These are phyloP conservation scores for Eurytoma adleriae DNA, from an alignment of 2,888 invertebrate genomes.

Conservation along the genomic window DNA sequence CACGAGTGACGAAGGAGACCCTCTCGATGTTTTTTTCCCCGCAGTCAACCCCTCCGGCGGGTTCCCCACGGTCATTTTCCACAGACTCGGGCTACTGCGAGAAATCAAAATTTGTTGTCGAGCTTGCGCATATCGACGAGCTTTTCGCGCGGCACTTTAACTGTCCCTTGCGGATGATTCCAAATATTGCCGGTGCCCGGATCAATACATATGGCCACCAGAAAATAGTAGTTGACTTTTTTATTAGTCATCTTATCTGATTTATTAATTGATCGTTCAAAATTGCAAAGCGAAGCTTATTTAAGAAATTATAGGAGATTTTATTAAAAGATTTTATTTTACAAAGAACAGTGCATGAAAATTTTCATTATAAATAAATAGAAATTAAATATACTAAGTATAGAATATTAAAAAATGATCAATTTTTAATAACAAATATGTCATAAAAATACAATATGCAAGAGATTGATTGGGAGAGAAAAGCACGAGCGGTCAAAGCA, in stretches of 20 bases:
- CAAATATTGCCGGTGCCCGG: background rate
- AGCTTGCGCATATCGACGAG: background rate
- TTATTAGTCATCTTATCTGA: background rate
- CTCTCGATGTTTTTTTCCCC: background rate
- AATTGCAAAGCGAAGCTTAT: no score
- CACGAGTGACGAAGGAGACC: conserved; percentile 3
- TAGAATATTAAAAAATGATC: no score
- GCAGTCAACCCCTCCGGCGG: background rate
- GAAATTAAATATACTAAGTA: no score
- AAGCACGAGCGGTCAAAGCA: background rate
- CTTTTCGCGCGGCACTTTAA: conserved; percentile 1
- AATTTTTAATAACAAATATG: background rate
- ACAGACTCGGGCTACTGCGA: background rate
- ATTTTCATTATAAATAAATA: no score
- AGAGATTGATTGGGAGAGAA: background rate
- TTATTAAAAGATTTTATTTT: no score
- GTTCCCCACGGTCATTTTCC: background rate
- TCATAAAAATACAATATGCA: background rate
- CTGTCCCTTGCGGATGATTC: background rate
- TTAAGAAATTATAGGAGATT: no score
- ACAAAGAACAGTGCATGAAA: no score
- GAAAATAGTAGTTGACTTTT: background rate
- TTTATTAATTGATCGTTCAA: no score
- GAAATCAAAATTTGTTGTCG: conserved; percentile 32
- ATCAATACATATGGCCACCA: background rate